phyloP scores from a whole-genome alignment of 92 coral and sea anemone genomes.

The Phymanthus crucifer region DNA sequence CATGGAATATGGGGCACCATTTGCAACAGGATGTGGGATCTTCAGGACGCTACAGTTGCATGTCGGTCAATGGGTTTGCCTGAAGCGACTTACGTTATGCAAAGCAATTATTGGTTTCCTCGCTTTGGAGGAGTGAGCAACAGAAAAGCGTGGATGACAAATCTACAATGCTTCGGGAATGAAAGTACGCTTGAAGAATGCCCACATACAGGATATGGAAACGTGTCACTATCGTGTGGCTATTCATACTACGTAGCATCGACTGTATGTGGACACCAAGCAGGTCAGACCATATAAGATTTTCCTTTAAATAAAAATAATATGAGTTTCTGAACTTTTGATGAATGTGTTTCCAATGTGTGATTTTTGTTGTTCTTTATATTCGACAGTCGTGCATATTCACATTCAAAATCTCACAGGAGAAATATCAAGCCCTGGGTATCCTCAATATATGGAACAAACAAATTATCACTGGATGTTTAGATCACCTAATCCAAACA shows the following conservation, averaged over 20 bases:
- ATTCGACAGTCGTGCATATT: neutral
- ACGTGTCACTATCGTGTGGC: neutral
- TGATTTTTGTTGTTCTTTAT: neutral
- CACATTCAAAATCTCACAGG: neutral
- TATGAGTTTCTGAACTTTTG: neutral
- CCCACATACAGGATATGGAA: neutral
- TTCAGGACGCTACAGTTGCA: neutral
- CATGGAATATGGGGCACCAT: conserved; percentile 14
- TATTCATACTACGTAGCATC: neutral
- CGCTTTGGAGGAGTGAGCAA: neutral
- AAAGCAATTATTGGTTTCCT: neutral
- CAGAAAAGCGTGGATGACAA: neutral
- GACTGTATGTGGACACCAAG: neutral
- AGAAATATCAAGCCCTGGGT: neutral
- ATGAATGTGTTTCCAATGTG: neutral
- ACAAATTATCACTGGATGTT: neutral
- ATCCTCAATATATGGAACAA: neutral
- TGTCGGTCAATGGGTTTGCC: conserved; percentile 31
- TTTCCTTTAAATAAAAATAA: no score
- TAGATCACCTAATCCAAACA: neutral
- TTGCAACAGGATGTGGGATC: conserved; percentile 1
- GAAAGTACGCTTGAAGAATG: neutral
- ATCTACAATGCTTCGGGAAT: neutral
- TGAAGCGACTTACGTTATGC: neutral
- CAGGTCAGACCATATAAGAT: neutral